Evolutionary conservation across 2,113 vertebrate genomes (phyloP), one percentile per base, ranked within the genome.

Genomic region (Casuarius casuarius): DNA sequence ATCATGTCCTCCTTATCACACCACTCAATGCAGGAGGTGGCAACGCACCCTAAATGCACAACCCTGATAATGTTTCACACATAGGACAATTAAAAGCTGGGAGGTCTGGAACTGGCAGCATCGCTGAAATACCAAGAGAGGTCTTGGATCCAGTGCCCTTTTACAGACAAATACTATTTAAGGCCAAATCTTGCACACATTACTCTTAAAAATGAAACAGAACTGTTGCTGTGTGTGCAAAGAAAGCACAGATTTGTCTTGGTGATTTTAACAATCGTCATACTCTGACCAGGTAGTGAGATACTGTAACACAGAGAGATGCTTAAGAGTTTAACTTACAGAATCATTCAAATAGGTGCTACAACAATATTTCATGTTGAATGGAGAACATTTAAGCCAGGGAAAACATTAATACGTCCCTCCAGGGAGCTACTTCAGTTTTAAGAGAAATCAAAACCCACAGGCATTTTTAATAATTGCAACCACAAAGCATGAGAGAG

Each of bases 381-480:
- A 94, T 65, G 84, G 74, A 91, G 62, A 70, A 61, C 23, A 12
- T 87, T 89, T 90, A 75, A 93, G 87, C 49, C 75, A 87, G 56
- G 5, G 51, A 94, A 87, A 93, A 92, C 51, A 83, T 63, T 85
- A 87, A n/a, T 35, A 92, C 52, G 75, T 46, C 21, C 42, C 89
- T 46, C 62, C 28, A 84, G 85, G 59, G 87, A 93, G 63, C 74
- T 75, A 77, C 48, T 83, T 88, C 35, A 70, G 65, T 82, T 95
- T 87, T 75, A 94, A 92, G 40, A 85, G 51, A 96, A 93, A 42
- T 54, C 83, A 95, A 95, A 96, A 94, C 87, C 91, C 93, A 87
- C 78, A 94, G 76, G 92, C 66, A 71, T 75, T 95, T 90, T 89
- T 46, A 87, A 49, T 61, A 94, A 95, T 85, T 92, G 48, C 48